phyloP scores from a whole-genome alignment of 2,888 invertebrate genomes.

The Hofmannophila pseudospretella region DNA sequence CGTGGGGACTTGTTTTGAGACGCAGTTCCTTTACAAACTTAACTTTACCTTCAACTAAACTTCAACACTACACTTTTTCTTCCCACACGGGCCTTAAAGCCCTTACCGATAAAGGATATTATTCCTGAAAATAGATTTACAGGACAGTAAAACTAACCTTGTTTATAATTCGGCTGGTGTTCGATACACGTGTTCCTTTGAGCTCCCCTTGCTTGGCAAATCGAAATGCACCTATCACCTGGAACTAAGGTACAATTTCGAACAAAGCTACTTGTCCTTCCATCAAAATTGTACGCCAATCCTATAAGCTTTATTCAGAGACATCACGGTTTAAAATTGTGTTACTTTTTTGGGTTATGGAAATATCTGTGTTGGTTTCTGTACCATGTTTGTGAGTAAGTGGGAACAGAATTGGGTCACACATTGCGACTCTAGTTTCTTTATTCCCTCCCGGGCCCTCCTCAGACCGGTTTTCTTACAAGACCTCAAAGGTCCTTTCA shows the following conservation, averaged over 20 bases:
- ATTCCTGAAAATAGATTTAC: background rate
- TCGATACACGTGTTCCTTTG: constrained; percentile 48
- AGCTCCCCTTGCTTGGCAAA: constrained; percentile 43
- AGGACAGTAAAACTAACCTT: constrained; percentile 18
- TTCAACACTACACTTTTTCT: background rate
- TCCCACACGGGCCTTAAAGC: background rate
- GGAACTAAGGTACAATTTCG: constrained; percentile 31
- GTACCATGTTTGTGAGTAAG: constrained; percentile 7
- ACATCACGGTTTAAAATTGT: background rate
- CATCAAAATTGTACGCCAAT: background rate
- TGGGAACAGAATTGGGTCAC: constrained; percentile 65
- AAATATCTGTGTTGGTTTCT: constrained; percentile 4
- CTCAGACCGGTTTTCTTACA: constrained; percentile 38
- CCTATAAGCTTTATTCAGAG: background rate
- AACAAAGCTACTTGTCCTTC: constrained; percentile 1
- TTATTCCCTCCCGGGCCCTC: constrained; percentile 28
- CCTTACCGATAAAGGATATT: background rate
- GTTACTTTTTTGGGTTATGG: background rate
- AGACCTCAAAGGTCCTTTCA: constrained; percentile 37
- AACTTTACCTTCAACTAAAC: constrained; percentile 5
- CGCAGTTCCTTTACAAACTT: constrained; percentile 42
- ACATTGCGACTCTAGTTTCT: constrained; percentile 51
- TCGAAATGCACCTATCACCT: constrained; percentile 65
- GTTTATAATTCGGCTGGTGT: constrained; percentile 39
- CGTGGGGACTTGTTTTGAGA: constrained; percentile 45